Base-by-base conservation (phyloP, 2,888 invertebrate genomes). In the Macaria liturata region DNA sequence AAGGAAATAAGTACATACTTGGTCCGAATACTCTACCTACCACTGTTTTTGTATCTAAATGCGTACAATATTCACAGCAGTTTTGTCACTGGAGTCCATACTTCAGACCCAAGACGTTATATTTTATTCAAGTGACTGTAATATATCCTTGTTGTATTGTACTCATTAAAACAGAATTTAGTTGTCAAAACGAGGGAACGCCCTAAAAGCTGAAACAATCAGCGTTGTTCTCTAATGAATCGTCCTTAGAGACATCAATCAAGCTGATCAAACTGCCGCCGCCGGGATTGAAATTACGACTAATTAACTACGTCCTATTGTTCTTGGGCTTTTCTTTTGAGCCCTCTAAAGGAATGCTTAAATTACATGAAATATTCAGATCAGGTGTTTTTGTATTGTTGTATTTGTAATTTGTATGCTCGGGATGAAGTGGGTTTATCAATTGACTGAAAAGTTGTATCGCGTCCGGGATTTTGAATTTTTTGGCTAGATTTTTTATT, bases 141-240 rank as follows among this genome's bases (percentile, higher is more conserved):
- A 20, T 20, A 20, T 20, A 20, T 20, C 20, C 20, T 20, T 20
- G 20, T 20, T 20, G 20, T 20, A 50, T 44, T 32, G 9, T 43
- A 52, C 40, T 49, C 58, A 59, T 66, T 56, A 63, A 64, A 57
- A 64, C 58, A 46, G 59, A 60, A 61, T 62, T 60, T 20, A 52
- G 55, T 61, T 59, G 58, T 68, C 61, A 66, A 58, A 60, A 60
- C 54, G 53, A 50, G 50, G 56, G 20, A 39, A 62, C 53, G 51
- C 47, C 45, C 45, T 42, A 46, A 43, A 44, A 57, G 32, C 59
- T 69, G 61, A 69, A 74, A 71, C 68, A 60, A 53, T 53, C 46
- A 69, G 64, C 73, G 68, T 71, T 73, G 71, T 78, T 69, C 72
- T 64, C 68, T 73, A 76, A 75, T 74, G 69, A 76, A 72, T 66